Evolutionary conservation across 1,140 invertebrate genomes (phyloP).

Genomic region (Heliconius hermathena): DNA sequence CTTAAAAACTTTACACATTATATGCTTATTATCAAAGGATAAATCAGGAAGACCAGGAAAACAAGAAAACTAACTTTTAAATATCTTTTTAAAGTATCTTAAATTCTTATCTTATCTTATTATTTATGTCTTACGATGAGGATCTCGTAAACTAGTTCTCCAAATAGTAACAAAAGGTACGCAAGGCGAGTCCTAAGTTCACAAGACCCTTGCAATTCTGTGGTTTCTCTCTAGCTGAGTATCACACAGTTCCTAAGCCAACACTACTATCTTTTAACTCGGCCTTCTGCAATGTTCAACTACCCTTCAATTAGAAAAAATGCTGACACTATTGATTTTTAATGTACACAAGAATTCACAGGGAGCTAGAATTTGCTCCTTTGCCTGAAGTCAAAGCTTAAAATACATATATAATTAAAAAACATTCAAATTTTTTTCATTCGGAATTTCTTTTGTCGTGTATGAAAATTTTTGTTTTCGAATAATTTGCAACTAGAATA

Average conservation of each 20-base stretch:
- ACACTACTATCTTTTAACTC: background rate
- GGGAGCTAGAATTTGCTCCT: background rate
- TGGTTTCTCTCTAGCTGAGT: background rate
- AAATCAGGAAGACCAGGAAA: too few species aligned
- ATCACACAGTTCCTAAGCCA: background rate
- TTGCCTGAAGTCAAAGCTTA: background rate
- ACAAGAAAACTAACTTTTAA: background rate
- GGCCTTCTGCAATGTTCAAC: background rate
- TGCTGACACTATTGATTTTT: background rate
- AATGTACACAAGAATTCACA: too few species aligned
- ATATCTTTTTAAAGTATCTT: background rate
- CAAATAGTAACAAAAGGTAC: too few species aligned
- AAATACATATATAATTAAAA: slow-evolving; percentile 14
- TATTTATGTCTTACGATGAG: background rate
- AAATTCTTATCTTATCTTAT: background rate
- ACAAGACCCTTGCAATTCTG: background rate
- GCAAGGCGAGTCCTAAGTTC: background rate
- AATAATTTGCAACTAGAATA: slow-evolving; percentile 14
- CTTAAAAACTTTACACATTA: too few species aligned
- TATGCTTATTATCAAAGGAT: too few species aligned
- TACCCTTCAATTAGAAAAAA: background rate
- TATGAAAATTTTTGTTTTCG: slow-evolving; percentile 1
- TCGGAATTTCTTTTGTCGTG: slow-evolving; percentile 6
- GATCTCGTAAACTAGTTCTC: background rate
- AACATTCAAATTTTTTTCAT: background rate